These are phyloP conservation scores for Clostera curtula DNA, from an alignment of 2,888 invertebrate genomes.

Conservation along the genomic window DNA sequence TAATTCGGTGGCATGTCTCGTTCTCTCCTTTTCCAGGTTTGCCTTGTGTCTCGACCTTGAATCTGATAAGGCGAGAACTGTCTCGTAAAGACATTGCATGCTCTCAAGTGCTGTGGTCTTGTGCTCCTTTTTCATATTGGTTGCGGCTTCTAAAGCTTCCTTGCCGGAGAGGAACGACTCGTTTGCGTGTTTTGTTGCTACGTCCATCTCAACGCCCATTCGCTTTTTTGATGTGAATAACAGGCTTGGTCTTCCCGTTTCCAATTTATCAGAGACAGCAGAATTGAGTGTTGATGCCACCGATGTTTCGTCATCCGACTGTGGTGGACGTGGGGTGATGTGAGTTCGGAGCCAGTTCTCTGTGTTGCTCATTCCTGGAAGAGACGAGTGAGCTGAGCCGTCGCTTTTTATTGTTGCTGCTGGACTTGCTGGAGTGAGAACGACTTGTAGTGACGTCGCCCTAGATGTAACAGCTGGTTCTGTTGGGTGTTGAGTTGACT, in stretches of 20 bases:
- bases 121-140: constrained; percentile 16
- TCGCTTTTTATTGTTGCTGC: too few species aligned
- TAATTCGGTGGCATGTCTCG: constrained; percentile 7
- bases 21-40: constrained; percentile 13
- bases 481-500: too few species aligned
- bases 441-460: too few species aligned
- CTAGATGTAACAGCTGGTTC: too few species aligned
- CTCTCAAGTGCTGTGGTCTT: constrained; percentile 9
- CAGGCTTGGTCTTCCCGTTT: constrained; percentile 2
- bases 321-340: too few species aligned
- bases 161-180: constrained; percentile 10
- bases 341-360: too few species aligned
- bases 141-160: constrained; percentile 11
- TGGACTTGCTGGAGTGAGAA: too few species aligned
- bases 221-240: neutral
- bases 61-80: constrained; percentile 13
- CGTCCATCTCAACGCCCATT: constrained; percentile 12
- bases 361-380: too few species aligned
- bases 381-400: too few species aligned
- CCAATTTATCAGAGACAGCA: constrained; percentile 1
- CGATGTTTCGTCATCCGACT: too few species aligned
- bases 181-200: constrained; percentile 12
- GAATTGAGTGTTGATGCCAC: too few species aligned
- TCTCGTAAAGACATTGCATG: constrained; percentile 13
- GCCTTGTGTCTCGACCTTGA: constrained; percentile 10